A percentile compares a stretch with the other conserved stretches of the same genome.
Conservation (phyloP, 2,888 invertebrate species). For the Helicoverpa assulta region DNA sequence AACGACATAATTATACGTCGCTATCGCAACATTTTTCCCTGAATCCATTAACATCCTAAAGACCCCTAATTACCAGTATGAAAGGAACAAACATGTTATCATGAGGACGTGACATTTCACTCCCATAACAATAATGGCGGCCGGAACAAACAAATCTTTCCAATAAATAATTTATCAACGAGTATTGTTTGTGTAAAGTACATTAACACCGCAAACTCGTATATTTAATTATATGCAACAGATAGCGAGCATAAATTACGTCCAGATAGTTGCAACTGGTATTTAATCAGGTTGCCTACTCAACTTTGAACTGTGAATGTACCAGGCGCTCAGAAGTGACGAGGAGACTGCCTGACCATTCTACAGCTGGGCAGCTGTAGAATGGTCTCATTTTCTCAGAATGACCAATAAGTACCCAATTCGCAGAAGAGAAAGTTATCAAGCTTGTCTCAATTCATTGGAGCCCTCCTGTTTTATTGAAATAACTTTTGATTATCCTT, state of each 20-base stretch:
- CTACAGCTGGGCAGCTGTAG: constrained; percentile 26
- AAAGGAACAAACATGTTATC: constrained; percentile 12
- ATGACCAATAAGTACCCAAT: constrained; percentile 17
- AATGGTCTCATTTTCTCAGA: constrained; percentile 34
- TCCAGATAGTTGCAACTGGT: constrained; percentile 41
- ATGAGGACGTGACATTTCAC: constrained; percentile 24
- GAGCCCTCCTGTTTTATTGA: not conserved
- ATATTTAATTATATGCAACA: constrained; percentile 21
- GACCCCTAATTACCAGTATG: constrained; percentile 5
- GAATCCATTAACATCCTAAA: constrained; percentile 5
- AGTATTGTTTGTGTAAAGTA: constrained; percentile 48
- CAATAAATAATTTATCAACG: constrained; percentile 35
- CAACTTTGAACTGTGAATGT: constrained; percentile 62
- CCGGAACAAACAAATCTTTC: constrained; percentile 39
- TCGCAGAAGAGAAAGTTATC: constrained; percentile 44
- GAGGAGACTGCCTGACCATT: constrained; percentile 40
- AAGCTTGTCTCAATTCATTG: constrained; percentile 7
- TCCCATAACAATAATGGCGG: constrained; percentile 21
- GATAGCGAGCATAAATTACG: constrained; percentile 52
- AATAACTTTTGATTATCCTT: not conserved
- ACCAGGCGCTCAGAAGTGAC: constrained; percentile 34
- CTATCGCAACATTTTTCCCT: not conserved
- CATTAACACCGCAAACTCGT: constrained; percentile 47
- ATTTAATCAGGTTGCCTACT: constrained; percentile 62
- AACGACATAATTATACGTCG: not conserved